Percentiles rank a stretch among this genome's conserved stretches.
Evolutionary conservation across 1,140 invertebrate species (phyloP).

Genomic region (Drosophila nikananu): DNA sequence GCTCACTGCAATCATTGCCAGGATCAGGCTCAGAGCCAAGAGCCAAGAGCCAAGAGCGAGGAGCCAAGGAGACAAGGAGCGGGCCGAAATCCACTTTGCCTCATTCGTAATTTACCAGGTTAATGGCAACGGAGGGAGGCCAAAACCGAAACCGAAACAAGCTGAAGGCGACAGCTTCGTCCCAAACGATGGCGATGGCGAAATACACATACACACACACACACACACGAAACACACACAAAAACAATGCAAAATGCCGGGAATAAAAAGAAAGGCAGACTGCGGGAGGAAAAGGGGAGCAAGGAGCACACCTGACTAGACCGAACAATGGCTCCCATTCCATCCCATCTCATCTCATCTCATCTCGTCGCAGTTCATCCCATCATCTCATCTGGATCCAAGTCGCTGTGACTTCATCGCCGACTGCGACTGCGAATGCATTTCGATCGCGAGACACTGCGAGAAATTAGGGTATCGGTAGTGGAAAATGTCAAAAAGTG

Average conservation of each 20-base stretch:
- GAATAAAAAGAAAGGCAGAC: slow-evolving; percentile 12
- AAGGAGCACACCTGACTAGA: slow-evolving; percentile 20
- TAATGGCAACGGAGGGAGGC: slow-evolving; percentile 68
- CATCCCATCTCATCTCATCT: slow-evolving; percentile 43
- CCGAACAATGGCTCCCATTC: slow-evolving; percentile 33
- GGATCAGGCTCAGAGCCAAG: slow-evolving; percentile 49
- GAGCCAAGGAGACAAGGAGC: slow-evolving; percentile 9
- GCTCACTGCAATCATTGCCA: slow-evolving; percentile 74
- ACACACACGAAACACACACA: neutral
- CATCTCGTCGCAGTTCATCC: slow-evolving; percentile 25
- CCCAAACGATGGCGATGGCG: slow-evolving; percentile 17
- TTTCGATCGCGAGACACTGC: slow-evolving; percentile 6
- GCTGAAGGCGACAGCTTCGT: slow-evolving; percentile 47
- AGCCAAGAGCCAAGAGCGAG: slow-evolving; percentile 23
- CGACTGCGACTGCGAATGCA: slow-evolving; percentile 12
- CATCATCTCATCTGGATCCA: slow-evolving; percentile 22
- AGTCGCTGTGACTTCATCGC: slow-evolving; percentile 22
- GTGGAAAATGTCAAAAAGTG: neutral
- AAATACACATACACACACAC: neutral
- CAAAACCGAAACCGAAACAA: slow-evolving; percentile 36
- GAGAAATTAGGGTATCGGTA: neutral
- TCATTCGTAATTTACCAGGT: slow-evolving; percentile 77
- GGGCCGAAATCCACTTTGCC: slow-evolving; percentile 72
- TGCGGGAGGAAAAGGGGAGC: neutral
- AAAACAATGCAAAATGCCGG: slow-evolving; percentile 20